Percentiles rank a stretch among this genome's conserved stretches.
Conservation (phyloP, 2,888 invertebrate genomes). For the Silvanus unidentatus region DNA sequence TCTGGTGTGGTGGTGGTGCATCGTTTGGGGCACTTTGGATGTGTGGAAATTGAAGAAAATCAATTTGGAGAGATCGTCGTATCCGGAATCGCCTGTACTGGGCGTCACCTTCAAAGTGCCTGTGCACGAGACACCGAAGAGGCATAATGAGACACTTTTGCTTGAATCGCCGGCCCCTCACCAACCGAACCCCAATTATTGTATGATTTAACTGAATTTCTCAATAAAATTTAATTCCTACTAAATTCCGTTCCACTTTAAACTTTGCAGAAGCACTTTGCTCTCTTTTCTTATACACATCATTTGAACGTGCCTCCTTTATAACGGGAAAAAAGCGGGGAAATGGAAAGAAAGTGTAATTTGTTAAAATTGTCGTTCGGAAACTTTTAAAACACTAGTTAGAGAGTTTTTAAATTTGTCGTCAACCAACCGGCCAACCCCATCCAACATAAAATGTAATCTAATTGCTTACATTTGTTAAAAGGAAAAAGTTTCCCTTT, state of each 20-base stretch:
- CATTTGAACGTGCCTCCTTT: slow-evolving; percentile 35
- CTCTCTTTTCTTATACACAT: slow-evolving; percentile 35
- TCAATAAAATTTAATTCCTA: too few species aligned
- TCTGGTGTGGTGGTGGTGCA: slow-evolving; percentile 16
- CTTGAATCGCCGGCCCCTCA: not conserved
- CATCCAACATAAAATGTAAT: slow-evolving; percentile 35
- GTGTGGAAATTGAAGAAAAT: too few species aligned
- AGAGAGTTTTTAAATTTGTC: slow-evolving; percentile 45
- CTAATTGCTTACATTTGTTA: slow-evolving; percentile 34
- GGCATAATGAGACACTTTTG: not conserved
- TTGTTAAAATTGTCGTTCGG: slow-evolving; percentile 46
- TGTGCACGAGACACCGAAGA: too few species aligned
- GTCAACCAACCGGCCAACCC: slow-evolving; percentile 29
- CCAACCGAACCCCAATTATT: not conserved
- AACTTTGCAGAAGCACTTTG: slow-evolving; percentile 30
- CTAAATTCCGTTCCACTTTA: slow-evolving; percentile 37
- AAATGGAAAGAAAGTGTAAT: slow-evolving; percentile 46
- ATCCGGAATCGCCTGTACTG: too few species aligned
- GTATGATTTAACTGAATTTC: not conserved
- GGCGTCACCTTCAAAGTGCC: too few species aligned
- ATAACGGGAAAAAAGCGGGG: slow-evolving; percentile 34
- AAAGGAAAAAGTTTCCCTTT: slow-evolving; percentile 18
- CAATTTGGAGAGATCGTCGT: too few species aligned
- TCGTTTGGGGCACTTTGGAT: too few species aligned
- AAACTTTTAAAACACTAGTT: slow-evolving; percentile 48